Evolutionary conservation across 30 jellyfish, hydroid and myxozoan genomes (phyloP).

Genomic region (Turritopsis dohrnii): DNA sequence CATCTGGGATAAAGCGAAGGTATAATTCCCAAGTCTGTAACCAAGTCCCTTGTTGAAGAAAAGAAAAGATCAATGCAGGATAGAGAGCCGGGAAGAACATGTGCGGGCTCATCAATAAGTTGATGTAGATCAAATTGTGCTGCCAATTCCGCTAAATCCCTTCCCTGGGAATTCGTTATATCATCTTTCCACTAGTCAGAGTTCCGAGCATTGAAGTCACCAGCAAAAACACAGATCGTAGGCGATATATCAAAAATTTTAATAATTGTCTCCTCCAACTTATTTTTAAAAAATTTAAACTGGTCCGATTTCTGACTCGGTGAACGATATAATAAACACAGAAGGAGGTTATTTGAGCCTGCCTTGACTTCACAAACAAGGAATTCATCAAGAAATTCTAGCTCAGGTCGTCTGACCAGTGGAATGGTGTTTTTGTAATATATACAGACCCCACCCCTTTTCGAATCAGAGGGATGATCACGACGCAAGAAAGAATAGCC

Average conservation of each 20-base stretch:
- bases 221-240: too few species aligned
- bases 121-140: too few species aligned
- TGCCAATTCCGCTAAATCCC: too few species aligned
- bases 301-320: neutral
- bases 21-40: neutral
- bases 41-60: neutral
- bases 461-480: neutral
- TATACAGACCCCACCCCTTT: neutral
- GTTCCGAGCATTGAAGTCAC: too few species aligned
- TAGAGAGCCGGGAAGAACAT: neutral
- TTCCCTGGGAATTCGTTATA: too few species aligned
- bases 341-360: neutral
- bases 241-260: too few species aligned
- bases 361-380: neutral
- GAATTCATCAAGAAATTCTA: neutral
- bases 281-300: too few species aligned
- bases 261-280: too few species aligned
- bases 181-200: too few species aligned
- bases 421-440: neutral
- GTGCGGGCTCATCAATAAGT: too few species aligned
- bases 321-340: neutral
- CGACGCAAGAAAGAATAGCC: neutral
- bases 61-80: neutral
- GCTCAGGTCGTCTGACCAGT: neutral
- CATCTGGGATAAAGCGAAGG: neutral